Evolutionary conservation across 1,140 invertebrate genomes (phyloP).

Genomic region (Ceratina japonica): DNA sequence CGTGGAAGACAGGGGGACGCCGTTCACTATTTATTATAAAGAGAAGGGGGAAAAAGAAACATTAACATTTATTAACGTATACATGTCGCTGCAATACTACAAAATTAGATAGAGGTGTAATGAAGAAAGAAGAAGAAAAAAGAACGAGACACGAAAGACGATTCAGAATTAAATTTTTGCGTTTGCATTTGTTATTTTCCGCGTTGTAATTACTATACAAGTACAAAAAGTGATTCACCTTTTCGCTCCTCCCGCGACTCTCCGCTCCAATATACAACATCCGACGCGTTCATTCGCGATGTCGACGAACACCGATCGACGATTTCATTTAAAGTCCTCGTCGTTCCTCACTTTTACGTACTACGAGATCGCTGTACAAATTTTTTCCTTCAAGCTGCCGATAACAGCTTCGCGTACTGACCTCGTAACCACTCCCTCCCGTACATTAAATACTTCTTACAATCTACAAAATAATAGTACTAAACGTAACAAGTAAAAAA

Average conservation of each 20-base stretch:
- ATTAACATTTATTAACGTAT: conserved; percentile 77
- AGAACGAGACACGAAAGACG: conserved; percentile 62
- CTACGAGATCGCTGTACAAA: conserved; percentile 44
- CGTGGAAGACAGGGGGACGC: conserved; percentile 12
- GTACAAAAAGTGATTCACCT: conserved; percentile 39
- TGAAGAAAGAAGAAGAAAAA: conserved; percentile 62
- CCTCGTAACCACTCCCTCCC: conserved; percentile 2
- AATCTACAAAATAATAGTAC: conserved; percentile 35
- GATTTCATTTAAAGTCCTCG: conserved; percentile 35
- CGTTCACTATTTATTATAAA: conserved; percentile 46
- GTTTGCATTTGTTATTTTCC: conserved; percentile 55
- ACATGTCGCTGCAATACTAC: conserved; percentile 71
- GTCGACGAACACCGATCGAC: not conserved
- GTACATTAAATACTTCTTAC: conserved; percentile 34
- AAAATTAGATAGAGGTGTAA: conserved; percentile 70
- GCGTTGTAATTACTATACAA: conserved; percentile 45
- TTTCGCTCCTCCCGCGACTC: conserved; percentile 2
- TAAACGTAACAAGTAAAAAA: conserved; percentile 34
- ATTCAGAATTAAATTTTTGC: conserved; percentile 59
- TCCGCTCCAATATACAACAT: not conserved
- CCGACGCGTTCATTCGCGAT: conserved; percentile 11
- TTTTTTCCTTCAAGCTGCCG: conserved; percentile 37
- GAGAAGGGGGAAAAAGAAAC: conserved; percentile 68
- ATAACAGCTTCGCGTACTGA: conserved; percentile 33
- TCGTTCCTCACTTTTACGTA: conserved; percentile 14